Evolutionary conservation across 2,113 vertebrate species (phyloP).

Genomic region (Arvicanthis niloticus): DNA sequence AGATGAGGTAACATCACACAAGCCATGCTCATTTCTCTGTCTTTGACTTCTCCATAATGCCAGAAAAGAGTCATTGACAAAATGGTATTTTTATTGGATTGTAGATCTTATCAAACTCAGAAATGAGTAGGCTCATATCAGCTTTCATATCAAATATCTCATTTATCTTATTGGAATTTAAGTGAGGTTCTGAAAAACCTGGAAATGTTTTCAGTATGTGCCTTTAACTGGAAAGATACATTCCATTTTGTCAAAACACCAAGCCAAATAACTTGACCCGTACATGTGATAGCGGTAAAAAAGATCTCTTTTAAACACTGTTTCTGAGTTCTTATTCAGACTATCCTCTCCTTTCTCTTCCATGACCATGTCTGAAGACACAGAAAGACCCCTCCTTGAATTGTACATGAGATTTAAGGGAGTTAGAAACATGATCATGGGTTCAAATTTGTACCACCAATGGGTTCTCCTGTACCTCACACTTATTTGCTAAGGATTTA

Average conservation of each 20-base stretch:
- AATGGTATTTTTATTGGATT: not conserved
- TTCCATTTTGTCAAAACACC: conserved; percentile 9
- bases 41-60: conserved; percentile 16
- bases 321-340: not conserved
- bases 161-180: not conserved
- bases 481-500: not conserved
- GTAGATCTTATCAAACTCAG: not conserved
- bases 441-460: not conserved
- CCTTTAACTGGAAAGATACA: not conserved
- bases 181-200: conserved; percentile 28
- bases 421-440: not conserved
- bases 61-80: not conserved
- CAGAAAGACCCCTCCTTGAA: not conserved
- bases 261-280: not conserved
- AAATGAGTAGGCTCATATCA: not conserved
- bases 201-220: not conserved
- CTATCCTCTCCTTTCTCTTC: not conserved
- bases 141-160: conserved; percentile 35
- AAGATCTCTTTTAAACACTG: not conserved
- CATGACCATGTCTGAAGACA: not conserved
- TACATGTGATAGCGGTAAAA: not conserved
- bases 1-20: not conserved
- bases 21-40: not conserved
- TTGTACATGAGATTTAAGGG: not conserved
- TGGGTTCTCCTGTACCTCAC: not conserved